These are phyloP conservation scores for Nycteola revayana DNA, from an alignment of 2,888 invertebrate genomes.

Conservation along the genomic window DNA sequence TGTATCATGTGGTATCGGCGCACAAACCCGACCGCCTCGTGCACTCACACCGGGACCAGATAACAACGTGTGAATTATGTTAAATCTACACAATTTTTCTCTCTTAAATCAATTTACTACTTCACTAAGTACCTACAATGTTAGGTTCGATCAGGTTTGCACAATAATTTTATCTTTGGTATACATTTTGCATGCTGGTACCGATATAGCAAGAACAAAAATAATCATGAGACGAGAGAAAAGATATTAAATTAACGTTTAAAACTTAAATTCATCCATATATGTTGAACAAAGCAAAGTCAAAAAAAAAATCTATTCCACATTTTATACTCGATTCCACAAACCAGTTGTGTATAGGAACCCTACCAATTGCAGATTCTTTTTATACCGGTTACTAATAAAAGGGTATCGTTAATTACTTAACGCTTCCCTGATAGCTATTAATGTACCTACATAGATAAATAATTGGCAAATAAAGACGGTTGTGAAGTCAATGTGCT, in stretches of 20 bases:
- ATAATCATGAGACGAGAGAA: too few species aligned
- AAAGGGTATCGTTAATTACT: conserved; percentile 7
- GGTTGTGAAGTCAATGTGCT: conserved; percentile 19
- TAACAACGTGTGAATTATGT: conserved; percentile 74
- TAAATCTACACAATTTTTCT: conserved; percentile 67
- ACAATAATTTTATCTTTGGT: conserved; percentile 37
- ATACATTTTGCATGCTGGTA: conserved; percentile 12
- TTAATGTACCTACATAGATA: too few species aligned
- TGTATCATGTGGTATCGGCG: conserved; percentile 28
- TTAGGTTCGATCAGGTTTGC: conserved; percentile 62
- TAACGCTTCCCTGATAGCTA: conserved; percentile 1
- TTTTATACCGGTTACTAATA: too few species aligned
- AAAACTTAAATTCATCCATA: too few species aligned
- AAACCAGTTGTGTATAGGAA: too few species aligned
- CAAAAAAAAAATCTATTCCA: too few species aligned
- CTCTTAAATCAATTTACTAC: conserved; percentile 68
- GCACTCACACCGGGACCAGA: conserved; percentile 61
- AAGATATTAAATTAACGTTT: too few species aligned
- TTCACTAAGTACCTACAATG: conserved; percentile 57
- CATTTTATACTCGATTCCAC: too few species aligned
- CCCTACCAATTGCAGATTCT: too few species aligned
- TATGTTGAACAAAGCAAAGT: too few species aligned
- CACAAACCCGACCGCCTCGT: conserved; percentile 45
- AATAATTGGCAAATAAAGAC: conserved; percentile 11
- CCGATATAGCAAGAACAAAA: not conserved